A percentile compares a stretch with the other conserved stretches of the same genome.
These are phyloP conservation scores for Drosophila cracens DNA, from an alignment of 2,888 invertebrate genomes.

Conservation along the genomic window DNA sequence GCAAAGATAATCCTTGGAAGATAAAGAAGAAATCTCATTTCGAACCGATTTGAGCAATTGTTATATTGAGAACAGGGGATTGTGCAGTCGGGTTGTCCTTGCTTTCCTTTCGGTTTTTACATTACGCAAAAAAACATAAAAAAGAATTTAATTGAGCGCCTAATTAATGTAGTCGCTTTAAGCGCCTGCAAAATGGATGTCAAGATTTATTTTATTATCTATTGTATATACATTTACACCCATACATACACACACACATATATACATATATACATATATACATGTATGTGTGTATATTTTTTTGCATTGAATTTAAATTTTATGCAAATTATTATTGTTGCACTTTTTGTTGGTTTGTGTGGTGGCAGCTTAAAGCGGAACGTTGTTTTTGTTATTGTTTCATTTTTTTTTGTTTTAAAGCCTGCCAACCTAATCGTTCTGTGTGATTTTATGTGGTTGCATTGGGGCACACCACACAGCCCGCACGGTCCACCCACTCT, in stretches of 20 bases:
- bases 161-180: conserved; percentile 50
- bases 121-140: conserved; percentile 12
- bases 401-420: conserved; percentile 24
- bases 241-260: background rate
- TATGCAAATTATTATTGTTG: conserved; percentile 46
- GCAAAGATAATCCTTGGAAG: background rate
- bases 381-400: conserved; percentile 24
- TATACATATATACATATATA: background rate
- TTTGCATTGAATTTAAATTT: conserved; percentile 32
- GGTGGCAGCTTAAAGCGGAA: conserved; percentile 40
- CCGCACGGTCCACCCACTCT: conserved; percentile 16
- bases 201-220: conserved; percentile 50
- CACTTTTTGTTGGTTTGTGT: conserved; percentile 16
- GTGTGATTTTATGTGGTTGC: conserved; percentile 71
- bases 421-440: conserved; percentile 64
- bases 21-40: too few species aligned
- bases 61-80: background rate
- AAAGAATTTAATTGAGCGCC: conserved; percentile 29
- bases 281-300: background rate
- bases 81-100: conserved; percentile 6
- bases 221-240: conserved; percentile 12
- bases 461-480: conserved; percentile 60
- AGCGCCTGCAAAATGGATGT: conserved; percentile 33
- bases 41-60: background rate
- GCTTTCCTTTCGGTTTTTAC: conserved; percentile 14